These are phyloP conservation scores for Spialia ferax DNA, from an alignment of 2,888 invertebrate species.

Conservation along the genomic window DNA sequence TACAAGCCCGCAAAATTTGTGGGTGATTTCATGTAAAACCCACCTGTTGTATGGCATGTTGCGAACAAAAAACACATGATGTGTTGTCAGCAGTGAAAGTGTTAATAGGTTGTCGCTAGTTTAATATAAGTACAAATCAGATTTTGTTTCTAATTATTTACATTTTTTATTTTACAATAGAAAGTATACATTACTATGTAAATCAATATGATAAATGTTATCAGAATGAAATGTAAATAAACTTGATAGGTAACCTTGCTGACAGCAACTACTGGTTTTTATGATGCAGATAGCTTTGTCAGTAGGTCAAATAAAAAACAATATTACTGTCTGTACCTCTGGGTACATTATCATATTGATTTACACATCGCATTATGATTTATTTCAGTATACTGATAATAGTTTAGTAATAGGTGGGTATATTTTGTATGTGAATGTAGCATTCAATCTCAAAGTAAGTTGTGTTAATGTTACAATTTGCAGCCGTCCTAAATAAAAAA, in stretches of 20 bases:
- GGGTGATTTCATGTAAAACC: too few species aligned
- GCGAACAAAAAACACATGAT: too few species aligned
- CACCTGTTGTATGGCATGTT: too few species aligned
- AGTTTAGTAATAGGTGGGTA: not conserved
- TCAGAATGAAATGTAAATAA: constrained; percentile 20
- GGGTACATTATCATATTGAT: not conserved
- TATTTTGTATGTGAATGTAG: not conserved
- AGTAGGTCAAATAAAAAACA: constrained; percentile 22
- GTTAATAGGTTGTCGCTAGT: too few species aligned
- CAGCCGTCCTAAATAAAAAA: too few species aligned
- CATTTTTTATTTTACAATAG: not conserved
- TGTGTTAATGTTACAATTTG: too few species aligned
- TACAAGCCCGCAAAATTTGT: too few species aligned
- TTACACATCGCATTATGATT: not conserved
- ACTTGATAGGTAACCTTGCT: constrained; percentile 14
- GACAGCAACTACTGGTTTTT: constrained; percentile 25
- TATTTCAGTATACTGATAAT: not conserved
- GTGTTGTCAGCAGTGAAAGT: too few species aligned
- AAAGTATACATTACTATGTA: not conserved
- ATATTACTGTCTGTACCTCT: not conserved
- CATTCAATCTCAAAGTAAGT: too few species aligned
- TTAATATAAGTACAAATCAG: not conserved
- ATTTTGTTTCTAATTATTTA: not conserved
- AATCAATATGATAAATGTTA: constrained; percentile 8
- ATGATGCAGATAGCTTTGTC: constrained; percentile 19